Percentiles rank a stretch among this genome's conserved stretches.
These are phyloP conservation scores for Phenacoccus solenopsis DNA, from an alignment of 1,140 invertebrate species.

Conservation along the genomic window DNA sequence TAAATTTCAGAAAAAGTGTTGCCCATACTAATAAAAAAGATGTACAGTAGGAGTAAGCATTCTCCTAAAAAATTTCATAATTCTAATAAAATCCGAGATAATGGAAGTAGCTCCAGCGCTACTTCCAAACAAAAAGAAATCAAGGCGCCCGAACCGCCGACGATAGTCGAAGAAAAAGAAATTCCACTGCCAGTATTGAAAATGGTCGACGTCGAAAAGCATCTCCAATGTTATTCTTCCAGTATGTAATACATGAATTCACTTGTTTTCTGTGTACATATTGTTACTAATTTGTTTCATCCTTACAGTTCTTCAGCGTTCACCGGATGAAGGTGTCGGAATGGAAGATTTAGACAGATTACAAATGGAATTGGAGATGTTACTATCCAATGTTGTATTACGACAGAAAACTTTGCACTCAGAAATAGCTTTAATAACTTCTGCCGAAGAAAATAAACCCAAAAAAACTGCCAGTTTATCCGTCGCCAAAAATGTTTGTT, in stretches of 20 bases:
- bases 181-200: slow-evolving; percentile 13
- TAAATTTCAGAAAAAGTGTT: too few relatives aligned
- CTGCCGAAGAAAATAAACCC: slow-evolving; percentile 42
- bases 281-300: not conserved
- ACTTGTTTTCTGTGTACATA: not conserved
- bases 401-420: slow-evolving; percentile 58
- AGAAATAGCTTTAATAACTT: slow-evolving; percentile 56
- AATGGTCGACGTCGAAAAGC: slow-evolving; percentile 11
- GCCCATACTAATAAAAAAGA: too few relatives aligned
- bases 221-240: slow-evolving; percentile 5
- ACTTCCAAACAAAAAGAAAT: not conserved
- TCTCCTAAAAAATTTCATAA: not conserved
- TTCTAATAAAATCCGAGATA: not conserved
- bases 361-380: slow-evolving; percentile 74
- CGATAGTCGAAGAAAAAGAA: not conserved
- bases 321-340: slow-evolving; percentile 46
- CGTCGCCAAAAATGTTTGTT: slow-evolving; percentile 4
- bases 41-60: not conserved
- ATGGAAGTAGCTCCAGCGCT: too few relatives aligned
- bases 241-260: not conserved
- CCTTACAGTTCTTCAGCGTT: slow-evolving; percentile 40
- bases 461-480: slow-evolving; percentile 20
- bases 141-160: not conserved
- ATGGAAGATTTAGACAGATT: slow-evolving; percentile 75
- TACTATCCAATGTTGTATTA: slow-evolving; percentile 67